A percentile compares a stretch with the other conserved stretches of the same genome.
phyloP scores from a whole-genome alignment of 2,113 vertebrate genomes.

The Catharus fuscescens region DNA sequence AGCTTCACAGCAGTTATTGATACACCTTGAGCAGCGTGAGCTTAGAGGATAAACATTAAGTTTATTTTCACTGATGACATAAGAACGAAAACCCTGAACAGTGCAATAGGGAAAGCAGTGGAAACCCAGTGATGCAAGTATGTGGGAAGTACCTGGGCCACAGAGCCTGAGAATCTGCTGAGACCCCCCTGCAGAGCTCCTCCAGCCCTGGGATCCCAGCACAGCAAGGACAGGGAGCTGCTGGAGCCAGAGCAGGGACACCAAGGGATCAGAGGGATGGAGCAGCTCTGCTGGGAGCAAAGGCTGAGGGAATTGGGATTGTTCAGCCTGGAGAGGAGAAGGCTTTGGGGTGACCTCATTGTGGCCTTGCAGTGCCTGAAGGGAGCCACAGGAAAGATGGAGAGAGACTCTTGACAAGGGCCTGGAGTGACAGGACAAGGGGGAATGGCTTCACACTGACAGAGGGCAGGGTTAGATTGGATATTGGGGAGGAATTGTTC shows the following conservation, averaged over 20 bases:
- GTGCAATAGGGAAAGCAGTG: neutral
- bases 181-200: fast-evolving
- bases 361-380: neutral
- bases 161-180: neutral
- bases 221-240: neutral
- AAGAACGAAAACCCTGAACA: neutral
- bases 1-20: conserved; percentile 14
- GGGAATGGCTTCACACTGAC: neutral
- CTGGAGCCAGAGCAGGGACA: neutral
- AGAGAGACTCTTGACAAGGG: neutral
- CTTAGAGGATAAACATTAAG: neutral
- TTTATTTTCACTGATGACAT: neutral
- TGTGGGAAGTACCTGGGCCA: neutral
- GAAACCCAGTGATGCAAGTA: neutral
- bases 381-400: neutral
- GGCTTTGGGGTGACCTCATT: neutral
- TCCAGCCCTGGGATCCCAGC: neutral
- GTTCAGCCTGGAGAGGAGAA: neutral
- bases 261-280: neutral
- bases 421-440: neutral
- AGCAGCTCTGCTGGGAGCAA: neutral
- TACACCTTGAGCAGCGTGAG: neutral
- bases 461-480: fast-evolving
- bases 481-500: too few species aligned
- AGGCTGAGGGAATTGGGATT: neutral